A percentile compares a stretch with the other conserved stretches of the same genome.
These are phyloP conservation scores for Sciurus vulgaris DNA, from an alignment of 2,797 vertebrate species.

Conservation along the genomic window DNA sequence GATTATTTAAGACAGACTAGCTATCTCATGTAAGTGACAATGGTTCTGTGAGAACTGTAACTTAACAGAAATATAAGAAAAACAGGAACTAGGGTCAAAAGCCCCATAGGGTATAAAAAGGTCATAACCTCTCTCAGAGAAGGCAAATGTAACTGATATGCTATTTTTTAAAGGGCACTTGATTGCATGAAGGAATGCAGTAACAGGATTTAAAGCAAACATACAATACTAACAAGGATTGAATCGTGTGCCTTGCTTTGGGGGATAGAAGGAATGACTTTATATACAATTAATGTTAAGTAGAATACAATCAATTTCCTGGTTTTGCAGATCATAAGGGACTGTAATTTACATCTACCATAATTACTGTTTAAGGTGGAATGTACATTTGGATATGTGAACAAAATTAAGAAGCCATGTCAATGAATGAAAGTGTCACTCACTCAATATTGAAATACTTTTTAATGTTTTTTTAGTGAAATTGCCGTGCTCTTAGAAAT, in stretches of 20 bases:
- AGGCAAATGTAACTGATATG: conserved; percentile 90
- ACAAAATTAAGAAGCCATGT: conserved; percentile 16
- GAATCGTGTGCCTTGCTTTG: conserved; percentile 80
- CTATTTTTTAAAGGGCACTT: conserved; percentile 73
- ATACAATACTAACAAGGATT: conserved; percentile 84
- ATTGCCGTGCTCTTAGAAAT: conserved; percentile 22
- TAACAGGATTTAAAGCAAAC: conserved; percentile 89
- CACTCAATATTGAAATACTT: not conserved
- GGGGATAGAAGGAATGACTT: conserved; percentile 71
- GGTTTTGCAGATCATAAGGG: not conserved
- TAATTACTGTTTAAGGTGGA: not conserved
- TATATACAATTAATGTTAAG: conserved; percentile 57
- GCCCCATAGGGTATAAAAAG: conserved; percentile 89
- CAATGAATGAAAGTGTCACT: not conserved
- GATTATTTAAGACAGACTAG: conserved; percentile 51
- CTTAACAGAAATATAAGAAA: conserved; percentile 66
- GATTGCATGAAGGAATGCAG: conserved; percentile 84
- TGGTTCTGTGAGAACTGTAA: conserved; percentile 62
- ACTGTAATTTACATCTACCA: not conserved
- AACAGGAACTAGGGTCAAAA: conserved; percentile 80
- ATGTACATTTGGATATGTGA: not conserved
- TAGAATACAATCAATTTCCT: conserved; percentile 4
- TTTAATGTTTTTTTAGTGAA: not conserved
- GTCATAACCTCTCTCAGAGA: conserved; percentile 90
- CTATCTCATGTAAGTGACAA: conserved; percentile 39